Evolutionary conservation across 2,797 vertebrate genomes (phyloP).

Genomic region (Pteropus rufus): DNA sequence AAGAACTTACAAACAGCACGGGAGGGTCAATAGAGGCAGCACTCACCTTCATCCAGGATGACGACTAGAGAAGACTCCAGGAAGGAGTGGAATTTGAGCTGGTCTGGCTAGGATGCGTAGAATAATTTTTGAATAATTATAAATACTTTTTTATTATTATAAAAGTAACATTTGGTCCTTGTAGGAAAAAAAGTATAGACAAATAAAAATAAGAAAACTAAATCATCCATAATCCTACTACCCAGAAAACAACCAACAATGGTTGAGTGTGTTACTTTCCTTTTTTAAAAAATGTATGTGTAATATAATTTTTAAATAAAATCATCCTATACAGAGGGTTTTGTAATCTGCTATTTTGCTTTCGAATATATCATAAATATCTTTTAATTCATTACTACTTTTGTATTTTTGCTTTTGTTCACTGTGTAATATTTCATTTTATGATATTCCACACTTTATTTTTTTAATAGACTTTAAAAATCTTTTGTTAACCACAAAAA

Average conservation of each 20-base stretch:
- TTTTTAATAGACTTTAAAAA: too few relatives aligned
- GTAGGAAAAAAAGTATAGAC: not conserved
- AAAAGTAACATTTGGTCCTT: not conserved
- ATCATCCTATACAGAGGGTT: not conserved
- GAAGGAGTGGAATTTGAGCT: not conserved
- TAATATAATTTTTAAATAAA: conserved; percentile 2
- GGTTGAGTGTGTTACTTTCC: not conserved
- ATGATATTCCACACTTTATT: too few relatives aligned
- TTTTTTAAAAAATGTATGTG: not conserved
- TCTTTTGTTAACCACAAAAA: too few relatives aligned
- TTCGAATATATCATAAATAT: not conserved
- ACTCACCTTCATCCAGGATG: not conserved
- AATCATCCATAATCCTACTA: not conserved
- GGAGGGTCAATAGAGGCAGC: not conserved
- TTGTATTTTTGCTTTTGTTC: not conserved
- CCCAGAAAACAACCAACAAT: not conserved
- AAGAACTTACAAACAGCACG: not conserved
- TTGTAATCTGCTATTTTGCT: not conserved
- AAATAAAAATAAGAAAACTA: not conserved
- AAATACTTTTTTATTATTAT: not conserved
- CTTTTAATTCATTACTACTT: not conserved
- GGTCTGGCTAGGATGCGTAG: not conserved
- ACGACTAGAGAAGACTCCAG: not conserved
- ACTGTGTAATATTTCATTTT: not conserved
- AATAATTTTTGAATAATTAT: not conserved